Percentiles rank a stretch among this genome's conserved stretches.
Conservation (phyloP, 2,113 vertebrate species). For the Sceloporus undulatus region DNA sequence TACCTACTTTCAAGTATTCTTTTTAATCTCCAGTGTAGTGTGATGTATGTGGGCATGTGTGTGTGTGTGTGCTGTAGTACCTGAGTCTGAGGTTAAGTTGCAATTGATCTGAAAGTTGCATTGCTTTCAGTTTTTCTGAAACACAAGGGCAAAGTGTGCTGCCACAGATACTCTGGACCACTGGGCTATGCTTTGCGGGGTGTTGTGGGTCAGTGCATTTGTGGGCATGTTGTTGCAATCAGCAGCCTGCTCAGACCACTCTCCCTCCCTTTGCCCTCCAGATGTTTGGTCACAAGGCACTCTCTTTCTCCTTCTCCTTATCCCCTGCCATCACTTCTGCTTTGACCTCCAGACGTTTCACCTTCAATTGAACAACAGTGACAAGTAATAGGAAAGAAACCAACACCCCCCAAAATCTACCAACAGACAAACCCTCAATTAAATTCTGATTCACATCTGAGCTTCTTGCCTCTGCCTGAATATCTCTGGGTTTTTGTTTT, state of each 20-base stretch:
- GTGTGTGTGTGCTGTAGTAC: neutral
- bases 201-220: conserved; percentile 41
- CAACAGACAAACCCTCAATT: conserved; percentile 63
- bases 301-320: conserved; percentile 38
- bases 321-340: conserved; percentile 46
- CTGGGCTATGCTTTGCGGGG: conserved; percentile 5
- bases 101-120: conserved; percentile 31
- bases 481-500: conserved; percentile 31
- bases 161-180: conserved; percentile 28
- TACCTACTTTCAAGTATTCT: conserved; percentile 23
- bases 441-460: conserved; percentile 73
- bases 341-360: conserved; percentile 61
- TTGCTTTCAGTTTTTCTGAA: conserved; percentile 58
- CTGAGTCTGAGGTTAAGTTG: neutral
- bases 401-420: conserved; percentile 1
- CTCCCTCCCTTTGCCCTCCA: conserved; percentile 50
- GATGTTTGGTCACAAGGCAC: conserved; percentile 32
- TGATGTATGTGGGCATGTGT: neutral
- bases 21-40: neutral
- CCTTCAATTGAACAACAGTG: conserved; percentile 61
- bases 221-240: conserved; percentile 38
- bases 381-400: conserved; percentile 44
- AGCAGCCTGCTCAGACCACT: conserved; percentile 55
- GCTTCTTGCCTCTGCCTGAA: conserved; percentile 38
- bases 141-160: conserved; percentile 38